These are phyloP conservation scores for Tauraco erythrolophus DNA, from an alignment of 2,113 vertebrate species.

Conservation along the genomic window DNA sequence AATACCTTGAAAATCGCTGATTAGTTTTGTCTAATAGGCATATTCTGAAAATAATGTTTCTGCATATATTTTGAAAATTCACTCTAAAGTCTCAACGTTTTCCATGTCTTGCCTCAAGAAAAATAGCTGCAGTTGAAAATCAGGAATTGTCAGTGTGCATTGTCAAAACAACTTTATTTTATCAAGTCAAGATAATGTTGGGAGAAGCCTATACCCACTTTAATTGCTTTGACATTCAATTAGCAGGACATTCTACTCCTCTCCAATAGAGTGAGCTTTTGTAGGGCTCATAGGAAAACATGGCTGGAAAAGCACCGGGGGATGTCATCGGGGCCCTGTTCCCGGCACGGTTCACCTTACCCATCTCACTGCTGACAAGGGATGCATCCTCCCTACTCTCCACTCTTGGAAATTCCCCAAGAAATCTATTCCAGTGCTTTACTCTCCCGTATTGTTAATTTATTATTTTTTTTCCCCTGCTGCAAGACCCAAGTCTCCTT, in stretches of 20 bases:
- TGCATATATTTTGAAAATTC: neutral
- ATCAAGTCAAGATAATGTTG: slow-evolving; percentile 67
- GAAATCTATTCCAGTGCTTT: neutral
- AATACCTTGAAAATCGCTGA: neutral
- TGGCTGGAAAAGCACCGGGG: slow-evolving; percentile 18
- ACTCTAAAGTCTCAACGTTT: neutral
- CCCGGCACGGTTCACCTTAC: neutral
- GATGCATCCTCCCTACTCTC: rapidly evolving
- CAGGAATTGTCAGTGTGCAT: slow-evolving; percentile 28
- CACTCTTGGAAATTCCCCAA: neutral
- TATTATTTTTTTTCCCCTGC: no score
- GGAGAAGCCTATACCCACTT: slow-evolving; percentile 51
- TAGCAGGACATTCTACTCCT: slow-evolving; percentile 63
- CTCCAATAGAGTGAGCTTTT: slow-evolving; percentile 52
- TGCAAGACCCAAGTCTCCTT: neutral
- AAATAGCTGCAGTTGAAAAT: slow-evolving; percentile 15
- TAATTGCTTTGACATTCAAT: slow-evolving; percentile 74
- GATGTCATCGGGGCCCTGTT: neutral
- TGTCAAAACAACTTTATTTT: slow-evolving; percentile 73
- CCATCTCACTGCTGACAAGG: neutral
- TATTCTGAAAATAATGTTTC: neutral
- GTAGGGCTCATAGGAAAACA: slow-evolving; percentile 20
- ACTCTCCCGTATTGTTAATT: neutral
- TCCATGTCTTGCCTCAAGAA: slow-evolving; percentile 15
- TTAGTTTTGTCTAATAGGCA: slow-evolving; percentile 22